Base-by-base conservation (phyloP, 2,113 vertebrate genomes). In the Melozone crissalis region DNA sequence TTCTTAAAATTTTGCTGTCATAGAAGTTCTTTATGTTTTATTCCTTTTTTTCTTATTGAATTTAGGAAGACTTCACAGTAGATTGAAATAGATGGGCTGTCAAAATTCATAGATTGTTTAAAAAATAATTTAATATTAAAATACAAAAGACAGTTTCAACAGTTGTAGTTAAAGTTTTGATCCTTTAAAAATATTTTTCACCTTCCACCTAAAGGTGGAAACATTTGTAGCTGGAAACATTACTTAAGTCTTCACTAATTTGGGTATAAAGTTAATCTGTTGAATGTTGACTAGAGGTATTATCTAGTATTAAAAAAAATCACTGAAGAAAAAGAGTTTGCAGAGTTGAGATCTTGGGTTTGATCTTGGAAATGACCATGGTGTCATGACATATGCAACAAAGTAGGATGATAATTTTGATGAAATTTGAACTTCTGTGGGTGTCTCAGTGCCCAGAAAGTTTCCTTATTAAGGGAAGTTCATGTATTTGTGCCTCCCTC, bases 401-500 rank as follows among this genome's bases (percentile, higher is more conserved):
- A 74, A 89, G 37, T 22, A 78, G 74, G 68, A 61, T 73, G 31
- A 9, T 85, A 21, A 35, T 28, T 92, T 57, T 84, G 75, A 31
- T 5, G 58, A 15, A 22, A 19, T 73, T 73, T 82, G 30, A 67
- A 68, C 6, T 89, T 73, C 51, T 30, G 17, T 35, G 55, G 22
- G 31, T 69, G 37, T 73, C 62, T 65, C 19, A 17, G 15, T 30
- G 63, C 51, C 82, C 55, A 82, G 35, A 35, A 72, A 39, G 14
- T 61, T 72, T 84, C 61, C 18, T 65, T 72, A 16, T n/a, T 27
- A 68, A 47, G 28, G 59, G 37, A 80, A 80, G 79, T 58, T 90
- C 11, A 54, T 57, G 82, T 68, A 69, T 91, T 81, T 80, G 69
- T 91, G 75, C 77, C 89, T 86, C 94, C 94, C 94, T 94, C 95